Evolutionary conservation across 2,797 vertebrate species (phyloP).

Genomic region (Taenioides sp.): DNA sequence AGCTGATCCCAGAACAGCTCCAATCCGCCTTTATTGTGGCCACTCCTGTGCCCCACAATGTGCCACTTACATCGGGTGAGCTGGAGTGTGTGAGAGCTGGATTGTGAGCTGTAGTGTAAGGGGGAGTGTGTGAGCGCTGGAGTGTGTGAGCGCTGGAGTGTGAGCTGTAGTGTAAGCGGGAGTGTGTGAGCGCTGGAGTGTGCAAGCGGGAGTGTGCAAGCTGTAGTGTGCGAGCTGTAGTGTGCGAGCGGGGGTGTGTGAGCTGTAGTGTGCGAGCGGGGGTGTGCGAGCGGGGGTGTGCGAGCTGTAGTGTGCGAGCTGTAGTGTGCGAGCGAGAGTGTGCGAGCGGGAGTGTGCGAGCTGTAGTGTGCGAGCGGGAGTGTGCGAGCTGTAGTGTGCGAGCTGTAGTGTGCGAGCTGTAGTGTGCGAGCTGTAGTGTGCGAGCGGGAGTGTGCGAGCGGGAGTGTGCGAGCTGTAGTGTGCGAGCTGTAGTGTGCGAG

Average conservation of each 20-base stretch:
- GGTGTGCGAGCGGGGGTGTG: slow-evolving; percentile 49
- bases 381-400: too few species aligned
- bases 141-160: too few species aligned
- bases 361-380: too few species aligned
- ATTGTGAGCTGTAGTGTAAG: too few species aligned
- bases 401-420: too few species aligned
- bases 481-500: too few species aligned
- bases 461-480: too few species aligned
- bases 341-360: slow-evolving; percentile 35
- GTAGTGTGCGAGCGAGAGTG: slow-evolving; percentile 47
- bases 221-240: not conserved
- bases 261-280: slow-evolving; percentile 39
- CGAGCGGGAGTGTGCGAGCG: too few species aligned
- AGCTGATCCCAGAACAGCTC: slow-evolving; percentile 61
- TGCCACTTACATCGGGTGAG: slow-evolving; percentile 69
- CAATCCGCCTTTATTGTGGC: slow-evolving; percentile 33
- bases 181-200: too few species aligned
- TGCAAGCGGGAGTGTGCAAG: slow-evolving; percentile 33
- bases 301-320: slow-evolving; percentile 48
- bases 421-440: too few species aligned
- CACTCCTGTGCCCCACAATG: slow-evolving; percentile 48
- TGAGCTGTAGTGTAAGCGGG: too few species aligned
- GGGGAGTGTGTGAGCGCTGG: slow-evolving; percentile 12
- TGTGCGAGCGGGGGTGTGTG: slow-evolving; percentile 23
- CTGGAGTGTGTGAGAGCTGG: not conserved